Conservation (phyloP, 2,113 vertebrate species). For the Pholis gunnellus region DNA sequence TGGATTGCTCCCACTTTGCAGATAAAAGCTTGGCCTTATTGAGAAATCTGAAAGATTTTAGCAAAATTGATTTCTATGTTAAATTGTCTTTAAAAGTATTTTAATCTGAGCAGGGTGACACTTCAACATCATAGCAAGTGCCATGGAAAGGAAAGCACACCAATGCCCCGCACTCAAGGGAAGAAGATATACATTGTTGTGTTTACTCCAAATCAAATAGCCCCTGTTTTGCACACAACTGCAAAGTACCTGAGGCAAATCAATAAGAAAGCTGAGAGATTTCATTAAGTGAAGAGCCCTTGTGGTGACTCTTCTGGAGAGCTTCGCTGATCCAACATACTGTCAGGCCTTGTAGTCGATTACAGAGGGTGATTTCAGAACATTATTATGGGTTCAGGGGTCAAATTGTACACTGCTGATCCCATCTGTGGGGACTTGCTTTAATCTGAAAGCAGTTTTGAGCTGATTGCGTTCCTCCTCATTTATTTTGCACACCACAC, state of each 20-base stretch:
- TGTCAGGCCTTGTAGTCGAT: conserved; percentile 62
- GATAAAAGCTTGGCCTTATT: conserved; percentile 42
- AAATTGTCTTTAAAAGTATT: conserved; percentile 30
- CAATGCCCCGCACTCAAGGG: not conserved
- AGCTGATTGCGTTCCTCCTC: conserved; percentile 70
- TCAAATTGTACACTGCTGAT: conserved; percentile 67
- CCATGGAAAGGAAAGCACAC: conserved; percentile 1
- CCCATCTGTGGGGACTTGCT: conserved; percentile 64
- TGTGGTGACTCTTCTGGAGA: conserved; percentile 67
- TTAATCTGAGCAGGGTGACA: conserved; percentile 23
- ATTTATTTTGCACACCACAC: conserved; percentile 57
- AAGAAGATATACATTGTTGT: conserved; percentile 51
- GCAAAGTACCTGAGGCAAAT: conserved; percentile 76
- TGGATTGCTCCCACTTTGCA: conserved; percentile 42
- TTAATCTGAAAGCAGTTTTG: conserved; percentile 68
- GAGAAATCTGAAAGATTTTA: conserved; percentile 50
- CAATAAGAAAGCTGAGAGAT: conserved; percentile 76
- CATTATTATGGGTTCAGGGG: conserved; percentile 75
- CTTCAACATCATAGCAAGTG: conserved; percentile 22
- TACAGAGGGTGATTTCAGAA: conserved; percentile 71
- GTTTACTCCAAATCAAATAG: conserved; percentile 69
- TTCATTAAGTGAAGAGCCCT: conserved; percentile 80
- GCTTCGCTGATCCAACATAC: conserved; percentile 69
- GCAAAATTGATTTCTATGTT: conserved; percentile 40
- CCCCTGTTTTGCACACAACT: conserved; percentile 70